phyloP scores from a whole-genome alignment of 2,888 invertebrate species.

The Dryocosmus kuriphilus region DNA sequence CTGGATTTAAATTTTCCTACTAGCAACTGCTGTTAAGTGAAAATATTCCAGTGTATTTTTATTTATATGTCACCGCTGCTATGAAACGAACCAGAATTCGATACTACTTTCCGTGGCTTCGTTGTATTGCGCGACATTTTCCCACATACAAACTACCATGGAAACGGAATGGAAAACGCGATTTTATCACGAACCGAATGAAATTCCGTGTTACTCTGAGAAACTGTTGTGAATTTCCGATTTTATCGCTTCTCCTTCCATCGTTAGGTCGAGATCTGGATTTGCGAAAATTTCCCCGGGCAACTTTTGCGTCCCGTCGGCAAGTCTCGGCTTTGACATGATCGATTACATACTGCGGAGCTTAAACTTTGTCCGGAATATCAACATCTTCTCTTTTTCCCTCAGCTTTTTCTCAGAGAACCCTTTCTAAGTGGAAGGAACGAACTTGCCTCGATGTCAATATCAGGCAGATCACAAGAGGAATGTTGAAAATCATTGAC shows the following conservation, averaged over 20 bases:
- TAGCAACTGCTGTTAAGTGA: background rate
- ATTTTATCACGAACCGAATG: constrained; percentile 55
- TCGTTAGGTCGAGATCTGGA: constrained; percentile 33
- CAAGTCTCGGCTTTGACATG: background rate
- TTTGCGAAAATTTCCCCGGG: background rate
- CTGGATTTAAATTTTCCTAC: background rate
- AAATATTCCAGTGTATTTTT: background rate
- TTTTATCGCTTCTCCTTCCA: constrained; percentile 26
- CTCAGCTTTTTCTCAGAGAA: background rate
- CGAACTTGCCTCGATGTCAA: background rate
- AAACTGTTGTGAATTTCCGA: constrained; percentile 45
- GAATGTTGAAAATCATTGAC: background rate
- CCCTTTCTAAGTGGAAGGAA: background rate
- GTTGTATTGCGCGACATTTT: constrained; percentile 31
- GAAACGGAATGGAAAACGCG: constrained; percentile 43
- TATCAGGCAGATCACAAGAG: background rate
- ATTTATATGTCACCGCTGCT: constrained; percentile 12
- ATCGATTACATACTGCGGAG: background rate
- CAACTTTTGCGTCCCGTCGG: constrained; percentile 8
- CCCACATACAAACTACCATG: constrained; percentile 16
- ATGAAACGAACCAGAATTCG: constrained; percentile 24
- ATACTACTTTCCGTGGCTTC: constrained; percentile 27
- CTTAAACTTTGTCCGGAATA: background rate
- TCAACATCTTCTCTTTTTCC: background rate
- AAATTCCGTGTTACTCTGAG: constrained; percentile 45